Evolutionary conservation across 2,888 invertebrate genomes (phyloP), one percentile per base, ranked within the genome.

Genomic region (Mythimna pallens): DNA sequence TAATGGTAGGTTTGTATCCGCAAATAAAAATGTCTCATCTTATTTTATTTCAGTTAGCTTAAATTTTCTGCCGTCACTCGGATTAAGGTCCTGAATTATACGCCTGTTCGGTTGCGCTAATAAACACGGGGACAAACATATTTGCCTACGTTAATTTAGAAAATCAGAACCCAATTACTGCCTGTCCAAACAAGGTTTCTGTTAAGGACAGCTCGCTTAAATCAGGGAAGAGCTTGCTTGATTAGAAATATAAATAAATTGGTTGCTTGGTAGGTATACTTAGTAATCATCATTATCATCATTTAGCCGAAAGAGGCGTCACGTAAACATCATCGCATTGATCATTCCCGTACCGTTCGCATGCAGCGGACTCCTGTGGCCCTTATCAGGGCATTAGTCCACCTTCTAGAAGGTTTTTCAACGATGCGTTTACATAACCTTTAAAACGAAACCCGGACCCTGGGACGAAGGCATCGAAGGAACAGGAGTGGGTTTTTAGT

Each of bases 81-180:
- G 17, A n/a, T 36, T 66, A n/a, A 10, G 10, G 1, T n/a, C 14
- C 2, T 52, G 6, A 30, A 25, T 36, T 43, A 22, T 17, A 10
- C 58, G 50, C 50, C 10, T 40, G 4, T 55, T 43, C 14, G 34
- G 8, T 43, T 43, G 20, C 43, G 3, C 22, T 50, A 34, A 10
- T 8, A 7, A 43, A 43, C 14, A 55, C 17, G n/a, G 36, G 25
- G n/a, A 50, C n/a, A 72, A 72, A 71, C 9, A 71, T 34, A 72
- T 72, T 64, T 75, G 25, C 54, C 5, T n/a, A 4, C 47, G 43
- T 36, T 73, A 57, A 50, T 65, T 57, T 8, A 36, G 43, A 55
- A 57, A 55, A 76, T 50, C 55, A 30, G 47, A 57, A 57, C 14
- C 66, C 47, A 76, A 57, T 65, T 76, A 76, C 36, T 20, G 36